Base-by-base conservation (phyloP, 2,113 vertebrate genomes). In the Bombycilla garrulus region DNA sequence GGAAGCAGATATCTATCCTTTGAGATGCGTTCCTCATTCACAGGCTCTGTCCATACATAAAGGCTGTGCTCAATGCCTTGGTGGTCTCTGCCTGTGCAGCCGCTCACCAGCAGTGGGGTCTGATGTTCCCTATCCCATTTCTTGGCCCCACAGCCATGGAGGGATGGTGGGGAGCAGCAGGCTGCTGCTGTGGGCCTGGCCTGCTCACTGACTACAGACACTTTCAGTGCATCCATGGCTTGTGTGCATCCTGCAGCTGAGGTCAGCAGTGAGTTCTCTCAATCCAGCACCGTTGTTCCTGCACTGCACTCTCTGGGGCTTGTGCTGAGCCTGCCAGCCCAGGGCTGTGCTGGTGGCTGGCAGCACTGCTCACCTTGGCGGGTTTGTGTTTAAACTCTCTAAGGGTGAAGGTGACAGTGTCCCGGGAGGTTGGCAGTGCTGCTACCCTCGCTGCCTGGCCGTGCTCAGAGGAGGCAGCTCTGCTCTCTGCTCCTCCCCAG, bases 401-500 rank as follows among this genome's bases (percentile, higher is more conserved):
- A 11, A 44, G 29, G 29, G 5, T 26, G 48, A 29, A 33, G 66
- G 70, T 60, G 51, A 8, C 25, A 65, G 40, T 51, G 38, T 33
- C 44, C 17, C 5, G 1, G 57, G 38, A 62, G 56, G 22, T 8
- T 0, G 6, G 51, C 51, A 14, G 66, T 23, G 53, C 79, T 72
- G 71, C 61, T 80, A 58, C 28, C 45, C n/a, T 74, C 1, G 0
- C 47, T 71, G 67, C 64, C 56, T 57, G 73, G 77, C n/a, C 0
- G 0, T 31, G 23, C 25, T 21, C 14, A 2, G 31, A 18, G 54
- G 56, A 51, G 44, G 18, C 67, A 45, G 40, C 1, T 1, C 22
- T 74, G 19, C 22, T 82, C 69, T 74, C 53, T 86, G 66, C 42
- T 70, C 47, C 70, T 65, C 54, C 9, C 5, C 96, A 99, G 99